A percentile compares a stretch with the other conserved stretches of the same genome.
Conservation (phyloP, 64 coral and sea anemone genomes). For the Platygyra sinensis region DNA sequence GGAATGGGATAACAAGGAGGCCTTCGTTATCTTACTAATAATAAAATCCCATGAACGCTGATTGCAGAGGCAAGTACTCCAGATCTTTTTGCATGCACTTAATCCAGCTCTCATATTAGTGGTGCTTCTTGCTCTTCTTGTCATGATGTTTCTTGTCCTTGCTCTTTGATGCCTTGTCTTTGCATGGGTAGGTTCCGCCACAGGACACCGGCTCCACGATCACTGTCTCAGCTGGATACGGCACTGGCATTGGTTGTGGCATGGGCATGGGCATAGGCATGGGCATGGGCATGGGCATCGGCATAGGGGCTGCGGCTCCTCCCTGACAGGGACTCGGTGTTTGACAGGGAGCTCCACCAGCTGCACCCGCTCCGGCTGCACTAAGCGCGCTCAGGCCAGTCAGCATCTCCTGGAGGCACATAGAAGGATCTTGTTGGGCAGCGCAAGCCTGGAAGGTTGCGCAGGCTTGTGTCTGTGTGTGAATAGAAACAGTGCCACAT, state of each 20-base stretch:
- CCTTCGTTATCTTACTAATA: no score
- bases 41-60: no score
- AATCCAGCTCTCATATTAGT: background rate
- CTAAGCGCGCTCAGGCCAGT: background rate
- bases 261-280: background rate
- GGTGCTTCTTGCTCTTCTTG: background rate
- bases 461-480: conserved; percentile 18
- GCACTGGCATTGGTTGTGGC: background rate
- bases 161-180: conserved; percentile 1
- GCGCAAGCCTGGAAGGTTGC: conserved; percentile 1
- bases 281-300: conserved; percentile 15
- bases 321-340: background rate
- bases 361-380: background rate
- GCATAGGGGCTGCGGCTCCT: background rate
- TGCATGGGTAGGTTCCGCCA: conserved; percentile 29
- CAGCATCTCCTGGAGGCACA: conserved; percentile 31
- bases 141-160: conserved; percentile 35
- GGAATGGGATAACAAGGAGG: no score
- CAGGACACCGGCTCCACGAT: background rate
- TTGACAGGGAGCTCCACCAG: background rate
- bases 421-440: background rate
- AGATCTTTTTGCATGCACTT: background rate
- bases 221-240: background rate
- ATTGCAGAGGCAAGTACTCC: no score
- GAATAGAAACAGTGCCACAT: background rate